Base-by-base conservation (phyloP, 2,888 invertebrate species). In the Physocephala rufipes region DNA sequence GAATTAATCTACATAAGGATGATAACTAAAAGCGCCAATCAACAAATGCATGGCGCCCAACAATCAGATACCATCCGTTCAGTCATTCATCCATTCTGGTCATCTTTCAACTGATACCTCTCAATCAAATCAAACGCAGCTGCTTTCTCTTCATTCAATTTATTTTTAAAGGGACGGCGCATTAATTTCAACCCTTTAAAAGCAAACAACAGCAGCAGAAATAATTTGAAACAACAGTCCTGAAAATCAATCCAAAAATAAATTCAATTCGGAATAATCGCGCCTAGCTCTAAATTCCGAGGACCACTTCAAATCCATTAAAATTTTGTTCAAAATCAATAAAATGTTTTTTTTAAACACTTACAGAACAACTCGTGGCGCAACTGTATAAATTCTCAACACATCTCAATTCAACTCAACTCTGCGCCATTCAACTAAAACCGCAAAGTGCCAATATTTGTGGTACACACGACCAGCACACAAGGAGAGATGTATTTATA, bases 291-390 rank as follows among this genome's bases (percentile, higher is more conserved):
- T 36, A 36, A 36, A 66, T 55, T 24, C 55, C 49, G 36, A 71
- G 73, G 73, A 65, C 76, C 77, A 73, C 77, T 78, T 76, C 74
- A 78, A 76, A 78, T 76, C 76, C 77, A 78, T 78, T 78, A 78
- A 76, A 75, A 73, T 75, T 74, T 72, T 71, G 59, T 69, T 76
- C 70, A 66, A 74, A 75, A 73, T 58, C 65, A 71, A 73, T 71
- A 73, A 71, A 74, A 71, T 69, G 64, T 26, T 71, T 73, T 15
- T 69, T 61, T 59, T 70, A 74, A 76, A 74, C 69, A 72, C 71
- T 74, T 76, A 74, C 62, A 59, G 65, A 21, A 24, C 26, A 15
- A 3, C 67, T 16, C n/a, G 26, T 12, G 24, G 28, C 13, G 49
- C 30, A 59, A 68, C 61, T 58, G 67, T 58, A 67, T 24, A 45